Evolutionary conservation across 2,113 vertebrate genomes (phyloP), one percentile per base, ranked within the genome.

Genomic region (Peromyscus leucopus): DNA sequence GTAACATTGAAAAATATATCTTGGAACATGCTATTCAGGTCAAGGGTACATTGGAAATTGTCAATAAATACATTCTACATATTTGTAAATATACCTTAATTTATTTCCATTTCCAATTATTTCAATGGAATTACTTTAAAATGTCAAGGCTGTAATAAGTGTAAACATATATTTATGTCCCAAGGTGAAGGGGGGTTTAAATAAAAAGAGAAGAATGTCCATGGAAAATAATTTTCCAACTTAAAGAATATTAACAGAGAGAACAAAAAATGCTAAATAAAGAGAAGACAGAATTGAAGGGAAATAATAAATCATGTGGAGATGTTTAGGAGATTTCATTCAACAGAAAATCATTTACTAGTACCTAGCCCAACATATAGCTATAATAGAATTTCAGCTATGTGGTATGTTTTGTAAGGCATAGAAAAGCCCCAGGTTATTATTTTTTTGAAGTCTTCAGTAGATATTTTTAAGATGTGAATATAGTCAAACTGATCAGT

Each of bases 81-180:
- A 31, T 74, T 85, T 87, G 12, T 46, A 79, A 74, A 17, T 80
- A 79, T 57, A 55, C 13, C 67, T 51, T 72, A 87, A 76, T 76
- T 76, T 89, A 93, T 93, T 93, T 31, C 13, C 17, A 69, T 94
- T 94, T 85, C 5, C 2, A 91, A 79, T 63, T 55, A 96, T 95
- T 98, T 96, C 39, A 72, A 51, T 96, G 92, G 85, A 71, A 95
- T 94, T 90, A 86, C 75, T 86, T 96, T 89, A 57, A 31, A 93
- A 95, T 95, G 46, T 39, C 24, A 84, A 87, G 22, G 55, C 24
- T 57, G 63, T 21, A 86, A 93, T 33, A 93, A 4, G 15, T 42
- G 71, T 93, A 91, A 92, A 48, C 33, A 46, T 2, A 67, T 21
- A 80, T 12, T 76, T 94, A 55, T 82, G 48, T 48, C 83, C 79